These are phyloP conservation scores for Australoheros facetus DNA, from an alignment of 2,797 vertebrate species.

Conservation along the genomic window DNA sequence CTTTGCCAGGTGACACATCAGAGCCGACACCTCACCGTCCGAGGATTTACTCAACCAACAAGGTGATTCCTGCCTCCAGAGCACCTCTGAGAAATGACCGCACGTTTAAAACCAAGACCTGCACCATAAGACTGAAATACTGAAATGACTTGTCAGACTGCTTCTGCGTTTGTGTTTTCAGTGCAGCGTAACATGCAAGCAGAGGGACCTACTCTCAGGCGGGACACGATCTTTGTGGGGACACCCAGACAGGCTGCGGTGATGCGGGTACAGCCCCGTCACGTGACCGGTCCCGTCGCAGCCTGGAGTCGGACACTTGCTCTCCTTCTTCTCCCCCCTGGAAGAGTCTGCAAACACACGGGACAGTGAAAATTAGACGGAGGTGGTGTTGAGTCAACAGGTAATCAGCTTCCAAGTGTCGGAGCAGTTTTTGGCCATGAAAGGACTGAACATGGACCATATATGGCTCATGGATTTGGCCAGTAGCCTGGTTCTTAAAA, in stretches of 20 bases:
- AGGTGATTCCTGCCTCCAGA: conserved; percentile 9
- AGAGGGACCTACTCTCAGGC: conserved; percentile 93
- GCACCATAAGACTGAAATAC: neutral
- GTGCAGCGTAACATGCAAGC: conserved; percentile 3
- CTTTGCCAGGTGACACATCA: too few species aligned
- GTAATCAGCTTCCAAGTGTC: neutral
- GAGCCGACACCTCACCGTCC: neutral
- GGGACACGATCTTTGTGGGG: conserved; percentile 99
- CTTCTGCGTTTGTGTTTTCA: neutral
- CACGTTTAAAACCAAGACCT: neutral
- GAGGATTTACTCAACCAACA: neutral
- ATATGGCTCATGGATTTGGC: neutral
- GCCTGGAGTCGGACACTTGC: conserved; percentile 98
- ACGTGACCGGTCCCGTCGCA: conserved; percentile 98
- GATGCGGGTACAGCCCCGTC: conserved; percentile 98
- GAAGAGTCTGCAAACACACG: conserved; percentile 85
- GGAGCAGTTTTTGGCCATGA: neutral
- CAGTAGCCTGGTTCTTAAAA: conserved; percentile 1
- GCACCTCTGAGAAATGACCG: conserved; percentile 9
- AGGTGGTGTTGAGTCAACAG: neutral
- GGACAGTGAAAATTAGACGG: neutral
- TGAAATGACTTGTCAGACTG: conserved; percentile 47
- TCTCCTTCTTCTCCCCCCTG: conserved; percentile 97
- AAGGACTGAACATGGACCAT: neutral
- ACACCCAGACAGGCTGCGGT: conserved; percentile 98